These are phyloP conservation scores for Epinotia nisella DNA, from an alignment of 2,888 invertebrate species.

Conservation along the genomic window DNA sequence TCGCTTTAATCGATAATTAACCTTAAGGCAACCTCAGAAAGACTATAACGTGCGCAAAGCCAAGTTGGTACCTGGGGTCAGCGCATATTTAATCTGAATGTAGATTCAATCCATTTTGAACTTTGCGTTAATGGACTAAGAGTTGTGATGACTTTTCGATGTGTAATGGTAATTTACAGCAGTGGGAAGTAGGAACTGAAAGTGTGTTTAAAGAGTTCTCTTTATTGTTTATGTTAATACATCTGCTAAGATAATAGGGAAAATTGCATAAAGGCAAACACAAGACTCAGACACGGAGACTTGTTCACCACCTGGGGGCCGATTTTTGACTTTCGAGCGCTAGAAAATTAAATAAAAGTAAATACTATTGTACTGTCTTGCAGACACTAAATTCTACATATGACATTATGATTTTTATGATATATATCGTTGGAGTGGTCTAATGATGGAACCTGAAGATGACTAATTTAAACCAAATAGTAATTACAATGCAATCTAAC, in stretches of 20 bases:
- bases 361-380: too few relatives aligned
- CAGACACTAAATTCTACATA: too few relatives aligned
- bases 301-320: too few relatives aligned
- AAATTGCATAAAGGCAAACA: constrained; percentile 16
- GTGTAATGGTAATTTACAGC: constrained; percentile 13
- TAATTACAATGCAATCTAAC: too few relatives aligned
- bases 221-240: constrained; percentile 37
- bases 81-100: constrained; percentile 1
- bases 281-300: neutral
- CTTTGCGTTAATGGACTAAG: neutral
- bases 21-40: neutral
- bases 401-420: too few relatives aligned
- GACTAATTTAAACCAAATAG: too few relatives aligned
- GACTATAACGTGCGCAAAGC: constrained; percentile 24
- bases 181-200: constrained; percentile 54
- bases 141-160: neutral
- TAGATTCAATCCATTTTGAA: neutral
- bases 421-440: too few relatives aligned
- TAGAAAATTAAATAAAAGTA: too few relatives aligned
- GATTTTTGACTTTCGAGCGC: too few relatives aligned
- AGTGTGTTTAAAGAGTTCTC: constrained; percentile 39
- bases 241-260: constrained; percentile 37
- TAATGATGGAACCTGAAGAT: too few relatives aligned
- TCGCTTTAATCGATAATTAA: constrained; percentile 6
- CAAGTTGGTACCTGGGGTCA: constrained; percentile 13